Conservation (phyloP, 2,888 invertebrate genomes). For the Psylliodes chrysocephalus region DNA sequence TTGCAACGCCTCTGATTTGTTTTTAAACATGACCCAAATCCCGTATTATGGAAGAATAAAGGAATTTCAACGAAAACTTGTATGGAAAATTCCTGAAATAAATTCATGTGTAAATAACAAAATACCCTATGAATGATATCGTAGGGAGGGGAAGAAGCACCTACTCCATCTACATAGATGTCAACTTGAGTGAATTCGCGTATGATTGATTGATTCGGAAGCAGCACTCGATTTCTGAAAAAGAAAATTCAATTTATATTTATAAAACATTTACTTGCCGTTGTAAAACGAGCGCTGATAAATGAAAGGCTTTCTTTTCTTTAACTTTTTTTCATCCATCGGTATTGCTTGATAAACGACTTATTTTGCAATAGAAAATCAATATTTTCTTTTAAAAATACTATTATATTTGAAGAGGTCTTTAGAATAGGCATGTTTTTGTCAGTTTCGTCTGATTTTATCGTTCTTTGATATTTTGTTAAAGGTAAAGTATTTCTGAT, state of each 20-base stretch:
- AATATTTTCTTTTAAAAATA: no score
- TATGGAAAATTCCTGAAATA: background rate
- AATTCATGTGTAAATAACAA: background rate
- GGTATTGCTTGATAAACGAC: background rate
- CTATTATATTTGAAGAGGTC: no score
- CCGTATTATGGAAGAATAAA: no score
- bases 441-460: no score
- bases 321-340: no score
- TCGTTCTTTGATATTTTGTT: no score
- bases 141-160: background rate
- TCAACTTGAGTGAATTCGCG: slow-evolving; percentile 29
- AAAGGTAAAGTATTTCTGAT: no score
- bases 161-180: slow-evolving; percentile 33
- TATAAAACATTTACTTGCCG: slow-evolving; percentile 8
- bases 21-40: no score
- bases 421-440: no score
- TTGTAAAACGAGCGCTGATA: slow-evolving; percentile 2
- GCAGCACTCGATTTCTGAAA: slow-evolving; percentile 13
- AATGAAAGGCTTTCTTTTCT: background rate
- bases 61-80: background rate
- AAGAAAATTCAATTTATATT: slow-evolving; percentile 21
- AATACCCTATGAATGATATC: background rate
- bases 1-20: no score
- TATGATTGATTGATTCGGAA: slow-evolving; percentile 31
- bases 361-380: no score